Base-by-base conservation (phyloP, 2,797 vertebrate genomes). In the Muraenolepis orangiensis region DNA sequence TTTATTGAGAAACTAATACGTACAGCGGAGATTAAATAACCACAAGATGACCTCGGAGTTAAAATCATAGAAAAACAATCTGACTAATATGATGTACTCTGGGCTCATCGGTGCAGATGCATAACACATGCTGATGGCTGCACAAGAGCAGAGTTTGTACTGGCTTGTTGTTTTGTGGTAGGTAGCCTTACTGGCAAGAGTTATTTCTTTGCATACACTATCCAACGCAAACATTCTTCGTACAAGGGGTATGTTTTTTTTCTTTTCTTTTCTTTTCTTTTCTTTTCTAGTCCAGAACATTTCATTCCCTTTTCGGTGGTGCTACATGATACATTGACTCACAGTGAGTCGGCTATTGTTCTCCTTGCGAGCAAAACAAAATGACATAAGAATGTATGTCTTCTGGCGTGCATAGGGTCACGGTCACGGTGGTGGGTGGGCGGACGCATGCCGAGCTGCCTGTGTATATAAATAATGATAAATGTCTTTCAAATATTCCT, bases 91-190 rank as follows among this genome's bases (percentile, higher is more conserved):
- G 16, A 32, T 77, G 74, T 78, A 78, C 73, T 74, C 32, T 75
- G 79, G 70, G 57, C 42, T 76, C 40, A 76, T 82, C 42, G 30
- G 38, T 46, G 71, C 70, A 70, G 42, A 75, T 80, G 30, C 71
- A 40, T 70, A 66, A 77, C 61, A 74, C 75, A 38, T 74, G 70
- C 71, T 76, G 30, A 23, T 80, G 57, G 23, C 76, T 75, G 28
- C 20, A 67, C 66, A 16, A 75, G 74, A 72, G 66, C 66, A 16
- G 67, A 32, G 28, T 38, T 72, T 64, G 38, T 68, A 34, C 46
- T 34, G 34, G 70, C 68, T 32, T 61, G 40, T 72, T n/a, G 57
- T 73, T 85, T 67, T 66, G 51, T 69, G 69, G 26, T 67, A 13
- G 64, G 26, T 71, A 16, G 70, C 3, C 6, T 20, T 71, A 71